These are phyloP conservation scores for Cephalopterus ornatus DNA, from an alignment of 2,113 vertebrate species.

Conservation along the genomic window DNA sequence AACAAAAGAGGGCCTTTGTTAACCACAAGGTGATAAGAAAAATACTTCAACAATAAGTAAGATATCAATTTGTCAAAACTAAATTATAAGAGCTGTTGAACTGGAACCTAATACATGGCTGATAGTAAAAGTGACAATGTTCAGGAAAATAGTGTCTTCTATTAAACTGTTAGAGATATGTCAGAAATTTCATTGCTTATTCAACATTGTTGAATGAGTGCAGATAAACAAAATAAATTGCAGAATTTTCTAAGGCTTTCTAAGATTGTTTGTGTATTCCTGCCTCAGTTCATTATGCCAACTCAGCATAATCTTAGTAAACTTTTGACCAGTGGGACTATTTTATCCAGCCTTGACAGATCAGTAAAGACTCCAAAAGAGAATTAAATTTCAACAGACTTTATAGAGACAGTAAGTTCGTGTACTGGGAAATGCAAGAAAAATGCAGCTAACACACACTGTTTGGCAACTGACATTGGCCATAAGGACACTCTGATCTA, in stretches of 20 bases:
- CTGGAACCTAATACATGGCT: slow-evolving; percentile 26
- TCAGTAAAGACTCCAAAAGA: neutral
- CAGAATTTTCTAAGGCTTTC: slow-evolving; percentile 2
- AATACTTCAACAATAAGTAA: slow-evolving; percentile 26
- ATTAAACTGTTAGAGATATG: slow-evolving; percentile 57
- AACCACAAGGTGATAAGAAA: slow-evolving; percentile 18
- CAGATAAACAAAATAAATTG: slow-evolving; percentile 36
- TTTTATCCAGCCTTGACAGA: neutral
- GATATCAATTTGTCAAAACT: slow-evolving; percentile 55
- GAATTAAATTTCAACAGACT: neutral
- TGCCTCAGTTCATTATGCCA: neutral
- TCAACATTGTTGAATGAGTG: slow-evolving; percentile 2
- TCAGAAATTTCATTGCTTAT: slow-evolving; percentile 54
- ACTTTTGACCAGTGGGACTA: neutral
- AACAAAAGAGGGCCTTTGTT: slow-evolving; percentile 7
- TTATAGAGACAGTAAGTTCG: neutral
- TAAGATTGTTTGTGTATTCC: neutral
- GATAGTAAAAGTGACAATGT: slow-evolving; percentile 3
- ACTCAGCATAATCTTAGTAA: neutral
- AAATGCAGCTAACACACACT: neutral
- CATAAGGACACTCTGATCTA: neutral
- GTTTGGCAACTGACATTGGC: neutral
- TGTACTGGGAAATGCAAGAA: neutral
- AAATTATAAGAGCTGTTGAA: slow-evolving; percentile 63
- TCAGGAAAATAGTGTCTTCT: slow-evolving; percentile 53